Evolutionary conservation across 2,888 invertebrate species (phyloP).

Genomic region (Dorcus hopei): DNA sequence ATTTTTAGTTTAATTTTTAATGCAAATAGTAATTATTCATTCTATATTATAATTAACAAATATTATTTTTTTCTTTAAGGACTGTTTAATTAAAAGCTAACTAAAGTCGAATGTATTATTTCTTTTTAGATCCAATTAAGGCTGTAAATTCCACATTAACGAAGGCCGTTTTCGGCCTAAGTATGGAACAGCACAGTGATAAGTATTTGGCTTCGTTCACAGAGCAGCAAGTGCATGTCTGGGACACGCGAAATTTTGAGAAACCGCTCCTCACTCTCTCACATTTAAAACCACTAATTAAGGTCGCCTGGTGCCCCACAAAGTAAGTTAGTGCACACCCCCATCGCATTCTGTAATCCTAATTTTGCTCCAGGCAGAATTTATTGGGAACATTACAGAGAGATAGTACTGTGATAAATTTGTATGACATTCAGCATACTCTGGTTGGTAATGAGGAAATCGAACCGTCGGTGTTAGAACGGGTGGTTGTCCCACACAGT

Average conservation of each 20-base stretch:
- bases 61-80: too few relatives aligned
- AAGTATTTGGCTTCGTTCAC: constrained; percentile 80
- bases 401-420: constrained; percentile 71
- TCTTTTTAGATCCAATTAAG: constrained; percentile 65
- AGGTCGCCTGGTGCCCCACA: constrained; percentile 87
- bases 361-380: constrained; percentile 56
- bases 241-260: constrained; percentile 86
- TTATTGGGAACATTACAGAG: constrained; percentile 77
- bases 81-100: not conserved
- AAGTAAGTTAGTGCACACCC: constrained; percentile 50
- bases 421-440: constrained; percentile 83
- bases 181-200: constrained; percentile 73
- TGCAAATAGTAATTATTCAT: not conserved
- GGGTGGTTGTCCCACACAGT: constrained; percentile 54
- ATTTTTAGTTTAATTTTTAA: constrained; percentile 4
- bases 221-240: constrained; percentile 77
- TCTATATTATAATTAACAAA: too few relatives aligned
- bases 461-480: constrained; percentile 73
- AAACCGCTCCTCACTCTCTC: constrained; percentile 75
- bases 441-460: constrained; percentile 66
- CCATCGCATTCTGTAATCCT: not conserved
- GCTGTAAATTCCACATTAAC: constrained; percentile 66
- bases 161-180: constrained; percentile 80
- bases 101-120: not conserved
- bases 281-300: constrained; percentile 66